Percentiles rank a stretch among this genome's conserved stretches.
Evolutionary conservation across 1,140 invertebrate genomes (phyloP).

Genomic region (Medauroidea extradentata): DNA sequence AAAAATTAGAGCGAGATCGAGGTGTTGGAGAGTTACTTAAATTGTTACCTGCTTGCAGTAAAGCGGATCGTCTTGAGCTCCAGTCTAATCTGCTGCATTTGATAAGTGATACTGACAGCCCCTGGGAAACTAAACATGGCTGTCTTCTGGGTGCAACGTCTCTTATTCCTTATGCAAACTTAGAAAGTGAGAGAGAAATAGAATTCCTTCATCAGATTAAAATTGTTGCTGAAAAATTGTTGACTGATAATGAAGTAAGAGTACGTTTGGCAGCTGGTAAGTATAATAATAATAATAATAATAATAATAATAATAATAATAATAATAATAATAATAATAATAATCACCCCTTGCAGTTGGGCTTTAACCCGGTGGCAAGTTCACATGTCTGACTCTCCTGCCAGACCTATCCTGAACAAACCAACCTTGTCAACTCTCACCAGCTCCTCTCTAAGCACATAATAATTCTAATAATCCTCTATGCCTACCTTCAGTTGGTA

Average conservation of each 20-base stretch:
- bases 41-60: conserved; percentile 24
- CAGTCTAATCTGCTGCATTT: conserved; percentile 24
- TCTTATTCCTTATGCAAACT: conserved; percentile 31
- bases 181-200: conserved; percentile 28
- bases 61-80: conserved; percentile 27
- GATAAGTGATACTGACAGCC: conserved; percentile 17
- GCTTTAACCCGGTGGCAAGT: too few species aligned
- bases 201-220: conserved; percentile 35
- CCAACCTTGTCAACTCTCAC: too few species aligned
- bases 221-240: conserved; percentile 30
- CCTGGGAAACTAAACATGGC: conserved; percentile 43
- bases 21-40: conserved; percentile 36
- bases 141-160: conserved; percentile 40
- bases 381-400: too few species aligned
- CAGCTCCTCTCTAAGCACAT: too few species aligned
- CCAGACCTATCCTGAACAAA: too few species aligned
- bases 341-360: too few species aligned
- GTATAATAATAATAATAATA: too few species aligned
- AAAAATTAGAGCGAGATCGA: conserved; percentile 44
- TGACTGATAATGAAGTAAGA: conserved; percentile 45
- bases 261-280: conserved; percentile 45
- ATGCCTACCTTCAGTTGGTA: too few species aligned
- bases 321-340: neutral
- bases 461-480: neutral
- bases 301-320: too few species aligned